Evolutionary conservation across 2,113 vertebrate species (phyloP).

Genomic region (Nesogale talazaci): DNA sequence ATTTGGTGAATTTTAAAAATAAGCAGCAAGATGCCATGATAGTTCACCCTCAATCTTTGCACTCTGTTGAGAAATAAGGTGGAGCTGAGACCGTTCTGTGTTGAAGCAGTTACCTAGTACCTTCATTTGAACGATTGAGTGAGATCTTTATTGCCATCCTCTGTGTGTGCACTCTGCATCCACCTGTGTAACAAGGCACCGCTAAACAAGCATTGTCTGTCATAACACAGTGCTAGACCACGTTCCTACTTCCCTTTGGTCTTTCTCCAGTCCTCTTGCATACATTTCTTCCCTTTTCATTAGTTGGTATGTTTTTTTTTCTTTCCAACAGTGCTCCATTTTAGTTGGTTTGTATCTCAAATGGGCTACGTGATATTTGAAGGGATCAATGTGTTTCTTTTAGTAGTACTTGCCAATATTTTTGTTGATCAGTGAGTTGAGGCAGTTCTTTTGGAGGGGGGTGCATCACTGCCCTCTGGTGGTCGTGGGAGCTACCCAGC

Average conservation of each 20-base stretch:
- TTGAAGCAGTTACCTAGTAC: slow-evolving; percentile 92
- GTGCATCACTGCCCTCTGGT: no score
- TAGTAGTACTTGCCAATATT: slow-evolving; percentile 88
- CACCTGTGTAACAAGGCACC: slow-evolving; percentile 93
- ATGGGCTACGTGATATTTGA: slow-evolving; percentile 89
- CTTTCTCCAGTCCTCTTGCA: slow-evolving; percentile 85
- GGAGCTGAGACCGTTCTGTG: slow-evolving; percentile 92
- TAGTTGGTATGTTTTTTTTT: slow-evolving; percentile 82
- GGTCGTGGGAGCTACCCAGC: no score
- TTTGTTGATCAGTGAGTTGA: slow-evolving; percentile 72
- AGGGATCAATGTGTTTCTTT: slow-evolving; percentile 88
- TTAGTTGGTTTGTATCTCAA: slow-evolving; percentile 90
- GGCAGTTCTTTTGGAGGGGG: no score
- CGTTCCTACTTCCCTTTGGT: slow-evolving; percentile 86
- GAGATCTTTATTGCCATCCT: slow-evolving; percentile 94
- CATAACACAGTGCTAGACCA: slow-evolving; percentile 92
- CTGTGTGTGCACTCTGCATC: slow-evolving; percentile 93
- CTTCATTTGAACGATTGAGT: slow-evolving; percentile 95
- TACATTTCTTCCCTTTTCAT: slow-evolving; percentile 87
- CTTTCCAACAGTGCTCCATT: slow-evolving; percentile 88
- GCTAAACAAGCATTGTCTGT: slow-evolving; percentile 91
- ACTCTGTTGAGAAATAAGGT: slow-evolving; percentile 92
- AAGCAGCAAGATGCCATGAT: slow-evolving; percentile 87
- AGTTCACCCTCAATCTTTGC: slow-evolving; percentile 93
- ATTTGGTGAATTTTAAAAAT: slow-evolving; percentile 97